Conservation (phyloP, 2,888 invertebrate genomes). For the Caenorhabditis japonica region DNA sequence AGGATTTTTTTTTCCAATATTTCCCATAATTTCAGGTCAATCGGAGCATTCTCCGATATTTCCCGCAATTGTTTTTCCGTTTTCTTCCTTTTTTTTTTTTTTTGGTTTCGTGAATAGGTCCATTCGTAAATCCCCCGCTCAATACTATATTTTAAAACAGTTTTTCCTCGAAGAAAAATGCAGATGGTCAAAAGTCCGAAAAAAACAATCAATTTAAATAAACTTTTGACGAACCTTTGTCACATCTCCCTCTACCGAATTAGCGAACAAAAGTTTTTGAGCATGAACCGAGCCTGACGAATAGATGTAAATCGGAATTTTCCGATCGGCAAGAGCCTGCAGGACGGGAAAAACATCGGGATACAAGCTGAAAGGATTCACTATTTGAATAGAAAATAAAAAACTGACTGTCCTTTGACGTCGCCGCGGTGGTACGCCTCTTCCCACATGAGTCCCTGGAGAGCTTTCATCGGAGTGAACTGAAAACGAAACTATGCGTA, state of each 20-base stretch:
- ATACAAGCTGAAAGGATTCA: constrained; percentile 82
- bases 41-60: too few species aligned
- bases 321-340: constrained; percentile 82
- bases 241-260: constrained; percentile 86
- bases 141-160: too few species aligned
- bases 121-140: too few species aligned
- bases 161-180: too few species aligned
- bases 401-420: constrained; percentile 90
- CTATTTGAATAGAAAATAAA: neutral
- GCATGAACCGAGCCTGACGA: constrained; percentile 93
- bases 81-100: too few species aligned
- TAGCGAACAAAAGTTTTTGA: constrained; percentile 88
- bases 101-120: too few species aligned
- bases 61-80: too few species aligned
- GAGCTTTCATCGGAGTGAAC: constrained; percentile 83
- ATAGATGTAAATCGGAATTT: constrained; percentile 86
- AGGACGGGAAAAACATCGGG: constrained; percentile 87
- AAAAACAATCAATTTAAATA: neutral
- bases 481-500: too few species aligned
- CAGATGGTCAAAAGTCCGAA: too few species aligned
- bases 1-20: too few species aligned
- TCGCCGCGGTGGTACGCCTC: constrained; percentile 86
- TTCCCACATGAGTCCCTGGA: constrained; percentile 93
- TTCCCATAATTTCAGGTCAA: too few species aligned
- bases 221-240: constrained; percentile 82